Evolutionary conservation across 2,113 vertebrate genomes (phyloP), one percentile per base, ranked within the genome.

Genomic region (Mesocricetus auratus): DNA sequence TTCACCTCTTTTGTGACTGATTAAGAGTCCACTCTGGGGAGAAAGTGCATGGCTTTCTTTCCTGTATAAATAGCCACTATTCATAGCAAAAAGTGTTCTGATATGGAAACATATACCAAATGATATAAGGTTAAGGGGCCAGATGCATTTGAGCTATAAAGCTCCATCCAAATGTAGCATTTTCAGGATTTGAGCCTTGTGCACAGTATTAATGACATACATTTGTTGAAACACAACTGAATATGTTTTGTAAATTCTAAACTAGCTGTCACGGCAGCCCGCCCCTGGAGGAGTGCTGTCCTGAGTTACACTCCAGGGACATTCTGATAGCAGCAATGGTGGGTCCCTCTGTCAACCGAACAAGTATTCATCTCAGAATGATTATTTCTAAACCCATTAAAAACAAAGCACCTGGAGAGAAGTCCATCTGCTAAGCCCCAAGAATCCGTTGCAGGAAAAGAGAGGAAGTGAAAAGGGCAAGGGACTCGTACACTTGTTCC

Each of bases 241-340:
- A 90, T 71, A 75, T 79, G 93, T 97, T 98, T 97, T 96, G 92
- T 97, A 96, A 98, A 97, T 97, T 98, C 97, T 95, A 96, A 96
- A 98, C 97, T 93, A 97, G 94, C 95, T 94, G 81, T 96, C 94
- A 97, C 96, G 75, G 66, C 12, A 94, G 93, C 86, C 79, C 89
- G 92, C 90, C 89, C 74, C 66, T 68, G 88, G 60, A 96, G 95
- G 62, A 47, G 3, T 3, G 56, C 1, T 29, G 85, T 79, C 91
- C 94, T 93, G 96, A 92, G 94, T 94, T 97, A 92, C 92, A 81
- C 97, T 94, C 95, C 96, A 96, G 95, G 89, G 93, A 95, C 77
- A 33, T 77, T 97, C 81, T 79, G 15, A 93, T 3, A 0, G 93
- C 94, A 93, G 88, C 74, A 1, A 4, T 60, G 64, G 94, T 93